Evolutionary conservation across 2,888 invertebrate genomes (phyloP), one percentile per base, ranked within the genome.

Genomic region (Mellilla xanthometata): DNA sequence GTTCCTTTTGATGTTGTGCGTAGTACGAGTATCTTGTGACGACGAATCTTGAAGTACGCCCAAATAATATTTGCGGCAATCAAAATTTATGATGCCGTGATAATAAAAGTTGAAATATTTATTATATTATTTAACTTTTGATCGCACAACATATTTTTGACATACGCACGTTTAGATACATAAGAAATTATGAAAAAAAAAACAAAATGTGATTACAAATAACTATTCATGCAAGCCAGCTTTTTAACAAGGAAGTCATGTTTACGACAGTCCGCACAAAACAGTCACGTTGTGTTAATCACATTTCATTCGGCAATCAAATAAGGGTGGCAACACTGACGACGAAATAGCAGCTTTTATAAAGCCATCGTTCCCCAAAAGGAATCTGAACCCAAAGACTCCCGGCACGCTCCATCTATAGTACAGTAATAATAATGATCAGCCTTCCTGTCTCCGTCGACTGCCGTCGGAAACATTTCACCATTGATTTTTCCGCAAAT

Each of bases 401-500:
- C 56, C 56, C 58, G 77, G 65, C 78, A 76, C 80, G 76, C 76
- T 76, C 76, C 56, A 60, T 49, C 60, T 63, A 67, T 68, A 11
- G 74, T 75, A 74, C 76, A 69, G 72, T 81, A 83, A 85, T 84
- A 87, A 88, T 85, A 84, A 84, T 79, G 77, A 81, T 80, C 77
- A 62, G 66, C 73, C 78, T 83, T 84, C 81, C 84, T 80, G 78
- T 74, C 76, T 70, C 72, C 72, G 65, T 65, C 54, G 53, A 53
- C 67, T 69, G 67, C 71, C 69, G 75, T 76, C 81, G 88, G 88
- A 86, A 86, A 65, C 78, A 58, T 74, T 81, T 76, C 72, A 62
- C 81, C 85, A 86, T 88, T 85, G 84, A 87, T 88, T 89, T 87
- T 86, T 87, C 88, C 87, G 82, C 81, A 86, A 85, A 86, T 83